Percentiles rank a stretch among this genome's conserved stretches.
Conservation (phyloP, 2,888 invertebrate genomes). For the Megastigmus dorsalis region DNA sequence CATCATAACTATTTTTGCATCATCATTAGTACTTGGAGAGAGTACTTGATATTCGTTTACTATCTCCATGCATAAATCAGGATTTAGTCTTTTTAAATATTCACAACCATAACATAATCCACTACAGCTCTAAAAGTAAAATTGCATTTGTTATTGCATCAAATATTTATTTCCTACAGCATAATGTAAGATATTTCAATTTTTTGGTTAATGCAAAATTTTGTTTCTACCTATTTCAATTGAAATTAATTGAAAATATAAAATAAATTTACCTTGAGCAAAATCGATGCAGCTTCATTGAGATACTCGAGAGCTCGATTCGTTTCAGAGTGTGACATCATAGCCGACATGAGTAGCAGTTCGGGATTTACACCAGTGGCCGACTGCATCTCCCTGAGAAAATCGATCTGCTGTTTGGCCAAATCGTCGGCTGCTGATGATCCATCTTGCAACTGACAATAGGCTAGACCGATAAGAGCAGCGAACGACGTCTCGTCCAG, state of each 20-base stretch:
- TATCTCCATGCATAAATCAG: conserved; percentile 89
- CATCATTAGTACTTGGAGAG: conserved; percentile 78
- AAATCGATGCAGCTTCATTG: conserved; percentile 79
- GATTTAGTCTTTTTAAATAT: conserved; percentile 86
- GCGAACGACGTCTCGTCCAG: conserved; percentile 88
- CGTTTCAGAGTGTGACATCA: conserved; percentile 76
- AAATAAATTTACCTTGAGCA: conserved; percentile 29
- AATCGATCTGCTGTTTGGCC: conserved; percentile 89
- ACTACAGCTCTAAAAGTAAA: conserved; percentile 72
- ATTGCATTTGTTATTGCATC: background rate
- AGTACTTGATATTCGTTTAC: conserved; percentile 85
- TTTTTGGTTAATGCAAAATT: background rate
- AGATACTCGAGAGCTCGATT: conserved; percentile 78
- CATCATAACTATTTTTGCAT: conserved; percentile 20
- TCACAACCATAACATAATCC: conserved; percentile 83
- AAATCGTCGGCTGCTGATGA: conserved; percentile 80
- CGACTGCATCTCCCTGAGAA: conserved; percentile 85
- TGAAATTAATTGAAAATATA: background rate
- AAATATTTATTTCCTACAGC: too few relatives aligned
- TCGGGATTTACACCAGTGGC: conserved; percentile 75
- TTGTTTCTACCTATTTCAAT: background rate
- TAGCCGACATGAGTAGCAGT: conserved; percentile 82
- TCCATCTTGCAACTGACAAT: conserved; percentile 86
- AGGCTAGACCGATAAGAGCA: conserved; percentile 87
- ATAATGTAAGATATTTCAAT: too few relatives aligned